Evolutionary conservation across 1,140 invertebrate species (phyloP).

Genomic region (Leptopilina boulardi): DNA sequence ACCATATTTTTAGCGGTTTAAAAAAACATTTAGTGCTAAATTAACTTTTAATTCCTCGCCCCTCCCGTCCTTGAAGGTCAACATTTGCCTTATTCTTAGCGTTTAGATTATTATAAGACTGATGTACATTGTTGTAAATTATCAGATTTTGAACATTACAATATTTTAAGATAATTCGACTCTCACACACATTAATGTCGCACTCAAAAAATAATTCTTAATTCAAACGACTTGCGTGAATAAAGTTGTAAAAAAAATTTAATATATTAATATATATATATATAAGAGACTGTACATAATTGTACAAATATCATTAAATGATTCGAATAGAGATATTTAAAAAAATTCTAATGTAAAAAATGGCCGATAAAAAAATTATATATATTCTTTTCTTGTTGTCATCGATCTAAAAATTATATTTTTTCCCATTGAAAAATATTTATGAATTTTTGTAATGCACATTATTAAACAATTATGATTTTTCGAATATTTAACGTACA

Average conservation of each 20-base stretch:
- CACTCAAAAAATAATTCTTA: conserved; percentile 7
- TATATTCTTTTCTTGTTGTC: background rate
- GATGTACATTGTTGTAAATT: conserved; percentile 18
- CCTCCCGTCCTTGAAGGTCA: conserved; percentile 21
- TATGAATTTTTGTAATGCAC: background rate
- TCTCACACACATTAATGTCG: background rate
- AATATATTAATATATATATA: background rate
- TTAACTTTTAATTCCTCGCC: background rate
- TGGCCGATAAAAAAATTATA: background rate
- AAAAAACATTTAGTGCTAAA: background rate
- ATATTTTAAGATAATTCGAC: background rate
- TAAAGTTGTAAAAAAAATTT: no score
- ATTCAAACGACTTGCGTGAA: background rate
- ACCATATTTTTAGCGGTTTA: conserved; percentile 2
- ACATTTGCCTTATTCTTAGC: conserved; percentile 6
- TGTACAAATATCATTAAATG: background rate
- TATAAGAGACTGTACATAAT: conserved; percentile 2
- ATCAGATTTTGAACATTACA: background rate
- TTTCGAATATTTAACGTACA: conserved; percentile 6
- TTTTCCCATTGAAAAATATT: background rate
- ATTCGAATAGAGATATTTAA: background rate
- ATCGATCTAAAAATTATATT: background rate
- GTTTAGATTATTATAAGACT: conserved; percentile 16
- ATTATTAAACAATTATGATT: background rate
- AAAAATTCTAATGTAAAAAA: background rate